These are phyloP conservation scores for Zhuqinia jingwanae DNA, from an alignment of 2,888 invertebrate genomes.

Conservation along the genomic window DNA sequence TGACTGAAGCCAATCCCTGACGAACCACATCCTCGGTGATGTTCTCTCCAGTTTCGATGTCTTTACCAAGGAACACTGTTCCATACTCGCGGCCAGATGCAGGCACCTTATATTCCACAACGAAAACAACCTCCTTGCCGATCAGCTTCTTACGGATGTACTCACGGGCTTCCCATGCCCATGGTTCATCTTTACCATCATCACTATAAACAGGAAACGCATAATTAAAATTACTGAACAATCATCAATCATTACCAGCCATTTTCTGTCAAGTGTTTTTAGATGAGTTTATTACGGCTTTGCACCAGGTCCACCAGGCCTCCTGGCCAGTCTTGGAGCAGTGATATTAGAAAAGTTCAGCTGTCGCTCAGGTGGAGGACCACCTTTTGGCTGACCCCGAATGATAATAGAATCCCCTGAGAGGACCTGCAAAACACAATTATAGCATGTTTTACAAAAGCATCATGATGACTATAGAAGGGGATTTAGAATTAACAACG, in stretches of 20 bases:
- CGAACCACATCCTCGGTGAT: constrained; percentile 92
- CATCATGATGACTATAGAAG: no score
- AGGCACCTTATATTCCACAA: constrained; percentile 83
- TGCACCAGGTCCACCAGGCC: constrained; percentile 83
- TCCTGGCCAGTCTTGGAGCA: constrained; percentile 94
- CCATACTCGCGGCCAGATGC: constrained; percentile 93
- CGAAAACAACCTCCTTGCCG: constrained; percentile 94
- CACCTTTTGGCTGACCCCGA: constrained; percentile 89
- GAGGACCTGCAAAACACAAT: constrained; percentile 86
- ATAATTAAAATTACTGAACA: background rate
- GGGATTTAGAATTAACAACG: no score
- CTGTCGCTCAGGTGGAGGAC: constrained; percentile 96
- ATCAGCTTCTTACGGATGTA: constrained; percentile 95
- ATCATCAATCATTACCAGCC: no score
- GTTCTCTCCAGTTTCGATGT: constrained; percentile 88
- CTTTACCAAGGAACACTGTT: constrained; percentile 90
- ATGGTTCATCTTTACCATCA: constrained; percentile 93
- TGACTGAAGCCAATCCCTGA: constrained; percentile 94
- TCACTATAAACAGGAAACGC: constrained; percentile 80
- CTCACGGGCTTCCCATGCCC: constrained; percentile 98
- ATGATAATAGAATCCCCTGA: constrained; percentile 98
- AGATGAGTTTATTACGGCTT: constrained; percentile 64
- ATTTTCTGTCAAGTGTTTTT: no score
- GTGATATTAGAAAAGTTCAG: constrained; percentile 94
- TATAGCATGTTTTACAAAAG: no score